These are phyloP conservation scores for Dysdera silvatica DNA, from an alignment of 1,140 invertebrate genomes.

Conservation along the genomic window DNA sequence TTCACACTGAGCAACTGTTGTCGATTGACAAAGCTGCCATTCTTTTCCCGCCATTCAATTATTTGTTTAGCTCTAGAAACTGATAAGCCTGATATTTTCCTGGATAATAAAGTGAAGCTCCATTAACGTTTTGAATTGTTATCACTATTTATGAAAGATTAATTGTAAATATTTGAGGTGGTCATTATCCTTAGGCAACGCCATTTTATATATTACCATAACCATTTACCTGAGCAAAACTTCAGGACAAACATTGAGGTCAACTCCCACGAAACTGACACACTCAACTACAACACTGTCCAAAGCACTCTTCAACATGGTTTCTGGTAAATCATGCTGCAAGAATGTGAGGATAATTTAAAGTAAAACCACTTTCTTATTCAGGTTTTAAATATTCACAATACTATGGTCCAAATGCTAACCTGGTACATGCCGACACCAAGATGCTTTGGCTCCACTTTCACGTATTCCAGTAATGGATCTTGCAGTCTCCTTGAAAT, in stretches of 20 bases:
- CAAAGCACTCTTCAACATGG: conserved; percentile 60
- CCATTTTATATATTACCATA: neutral
- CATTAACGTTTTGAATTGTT: neutral
- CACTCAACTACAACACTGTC: conserved; percentile 64
- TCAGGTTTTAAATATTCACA: neutral
- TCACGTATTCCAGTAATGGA: conserved; percentile 80
- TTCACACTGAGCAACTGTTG: conserved; percentile 64
- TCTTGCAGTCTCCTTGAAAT: conserved; percentile 78
- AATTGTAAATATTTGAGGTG: too few species aligned
- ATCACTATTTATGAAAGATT: neutral
- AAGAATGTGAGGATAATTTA: conserved; percentile 11
- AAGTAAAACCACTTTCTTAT: neutral
- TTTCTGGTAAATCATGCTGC: conserved; percentile 77
- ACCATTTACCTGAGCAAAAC: conserved; percentile 59
- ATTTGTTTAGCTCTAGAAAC: conserved; percentile 64
- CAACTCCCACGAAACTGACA: conserved; percentile 85
- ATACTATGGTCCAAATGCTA: too few species aligned
- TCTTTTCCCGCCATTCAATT: conserved; percentile 60
- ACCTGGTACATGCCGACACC: conserved; percentile 77
- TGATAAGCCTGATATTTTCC: conserved; percentile 70
- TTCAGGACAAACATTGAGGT: conserved; percentile 74
- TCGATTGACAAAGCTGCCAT: conserved; percentile 62
- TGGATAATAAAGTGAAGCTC: conserved; percentile 39
- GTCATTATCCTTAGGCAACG: too few species aligned
- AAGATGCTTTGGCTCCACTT: conserved; percentile 82